phyloP scores from a whole-genome alignment of 2,113 vertebrate genomes.

The Triplophysa tibetana region DNA sequence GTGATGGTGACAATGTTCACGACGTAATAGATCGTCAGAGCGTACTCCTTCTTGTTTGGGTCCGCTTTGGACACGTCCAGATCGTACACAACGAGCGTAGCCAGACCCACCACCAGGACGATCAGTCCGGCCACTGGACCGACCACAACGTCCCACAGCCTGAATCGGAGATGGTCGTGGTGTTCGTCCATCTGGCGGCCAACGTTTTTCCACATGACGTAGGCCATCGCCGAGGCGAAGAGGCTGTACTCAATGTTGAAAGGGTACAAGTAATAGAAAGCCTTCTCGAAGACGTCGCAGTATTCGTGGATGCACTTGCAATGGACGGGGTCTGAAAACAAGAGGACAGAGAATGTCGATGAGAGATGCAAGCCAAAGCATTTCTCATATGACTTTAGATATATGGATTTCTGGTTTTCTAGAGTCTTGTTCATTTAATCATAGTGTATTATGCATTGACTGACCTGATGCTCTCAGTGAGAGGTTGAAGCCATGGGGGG shows the following conservation, averaged over 20 bases:
- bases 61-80: conserved; percentile 73
- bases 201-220: conserved; percentile 95
- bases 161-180: conserved; percentile 71
- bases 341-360: background rate
- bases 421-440: too few relatives aligned
- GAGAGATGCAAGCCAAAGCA: too few relatives aligned
- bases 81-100: conserved; percentile 86
- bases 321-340: conserved; percentile 53
- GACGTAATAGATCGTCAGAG: conserved; percentile 82
- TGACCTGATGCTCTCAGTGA: background rate
- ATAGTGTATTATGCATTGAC: background rate
- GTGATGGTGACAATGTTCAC: conserved; percentile 82
- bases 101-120: conserved; percentile 80
- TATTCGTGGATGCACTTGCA: conserved; percentile 79
- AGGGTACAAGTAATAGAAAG: conserved; percentile 89
- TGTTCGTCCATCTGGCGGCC: conserved; percentile 78
- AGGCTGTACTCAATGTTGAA: conserved; percentile 96
- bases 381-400: background rate
- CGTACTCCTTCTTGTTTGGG: conserved; percentile 58
- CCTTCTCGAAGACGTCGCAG: conserved; percentile 82
- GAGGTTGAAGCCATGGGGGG: background rate
- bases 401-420: background rate
- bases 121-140: conserved; percentile 79
- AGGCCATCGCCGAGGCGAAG: conserved; percentile 89
- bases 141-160: conserved; percentile 69